Evolutionary conservation across 2,113 vertebrate genomes (phyloP).

Genomic region (Cichladusa arquata): DNA sequence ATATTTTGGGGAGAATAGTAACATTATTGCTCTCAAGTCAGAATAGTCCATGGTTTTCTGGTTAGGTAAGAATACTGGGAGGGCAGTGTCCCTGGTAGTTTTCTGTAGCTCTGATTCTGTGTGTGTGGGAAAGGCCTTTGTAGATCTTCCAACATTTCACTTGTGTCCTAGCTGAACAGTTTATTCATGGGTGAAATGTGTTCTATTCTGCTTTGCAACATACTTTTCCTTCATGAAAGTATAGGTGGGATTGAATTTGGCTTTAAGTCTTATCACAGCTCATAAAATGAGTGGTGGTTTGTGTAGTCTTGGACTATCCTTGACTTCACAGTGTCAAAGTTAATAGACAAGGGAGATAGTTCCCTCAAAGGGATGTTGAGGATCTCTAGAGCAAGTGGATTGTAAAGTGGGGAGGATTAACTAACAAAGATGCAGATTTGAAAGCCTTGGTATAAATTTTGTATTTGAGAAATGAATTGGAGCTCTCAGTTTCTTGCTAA

Average conservation of each 20-base stretch:
- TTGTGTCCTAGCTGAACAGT: neutral
- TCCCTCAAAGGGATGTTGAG: neutral
- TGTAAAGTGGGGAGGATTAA: neutral
- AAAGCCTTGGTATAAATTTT: neutral
- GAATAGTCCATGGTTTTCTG: neutral
- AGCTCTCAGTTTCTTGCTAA: neutral
- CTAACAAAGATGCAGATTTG: neutral
- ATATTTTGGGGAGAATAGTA: neutral
- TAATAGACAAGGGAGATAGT: neutral
- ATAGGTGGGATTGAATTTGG: neutral
- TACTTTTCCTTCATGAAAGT: neutral
- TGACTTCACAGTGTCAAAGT: neutral
- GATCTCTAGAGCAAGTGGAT: neutral
- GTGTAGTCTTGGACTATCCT: neutral
- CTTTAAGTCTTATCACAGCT: neutral
- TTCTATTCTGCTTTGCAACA: neutral
- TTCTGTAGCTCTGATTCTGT: neutral
- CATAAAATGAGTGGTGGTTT: neutral
- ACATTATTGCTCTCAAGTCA: neutral
- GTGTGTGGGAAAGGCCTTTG: neutral
- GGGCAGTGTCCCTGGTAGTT: neutral
- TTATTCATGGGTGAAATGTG: fast-evolving
- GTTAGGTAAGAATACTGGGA: neutral
- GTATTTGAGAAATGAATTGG: neutral
- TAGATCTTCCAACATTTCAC: neutral